Evolutionary conservation across 2,113 vertebrate species (phyloP).

Genomic region (Melanerpes formicivorus): DNA sequence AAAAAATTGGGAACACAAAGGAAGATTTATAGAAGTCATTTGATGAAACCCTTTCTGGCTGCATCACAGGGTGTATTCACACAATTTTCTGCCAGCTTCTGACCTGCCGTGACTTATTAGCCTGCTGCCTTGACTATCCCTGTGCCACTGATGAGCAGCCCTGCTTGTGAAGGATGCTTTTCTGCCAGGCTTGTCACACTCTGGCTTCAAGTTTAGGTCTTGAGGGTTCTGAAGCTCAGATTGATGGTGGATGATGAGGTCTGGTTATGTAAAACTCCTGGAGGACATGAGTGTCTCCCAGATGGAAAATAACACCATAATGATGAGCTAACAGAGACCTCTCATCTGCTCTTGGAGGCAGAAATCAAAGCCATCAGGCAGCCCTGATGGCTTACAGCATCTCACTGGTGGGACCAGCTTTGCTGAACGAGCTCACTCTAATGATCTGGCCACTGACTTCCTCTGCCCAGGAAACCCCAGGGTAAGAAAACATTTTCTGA

Average conservation of each 20-base stretch:
- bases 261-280: not conserved
- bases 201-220: not conserved
- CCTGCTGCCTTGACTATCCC: not conserved
- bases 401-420: not conserved
- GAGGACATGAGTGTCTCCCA: not conserved
- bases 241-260: not conserved
- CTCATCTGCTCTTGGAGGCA: not conserved
- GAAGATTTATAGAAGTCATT: not conserved
- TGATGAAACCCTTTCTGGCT: not conserved
- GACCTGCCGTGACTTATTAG: not conserved
- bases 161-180: not conserved
- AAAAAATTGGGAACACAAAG: not conserved
- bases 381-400: not conserved
- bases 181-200: not conserved
- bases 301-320: not conserved
- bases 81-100: not conserved
- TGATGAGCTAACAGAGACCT: not conserved
- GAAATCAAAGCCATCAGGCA: accelerated
- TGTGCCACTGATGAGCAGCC: not conserved
- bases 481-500: not conserved
- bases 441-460: not conserved
- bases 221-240: not conserved
- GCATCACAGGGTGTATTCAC: accelerated
- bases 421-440: not conserved
- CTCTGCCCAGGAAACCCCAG: not conserved